Percentiles rank a stretch among this genome's conserved stretches.
Evolutionary conservation across 2,888 invertebrate genomes (phyloP).

Genomic region (Sinohyriopsis cumingii): DNA sequence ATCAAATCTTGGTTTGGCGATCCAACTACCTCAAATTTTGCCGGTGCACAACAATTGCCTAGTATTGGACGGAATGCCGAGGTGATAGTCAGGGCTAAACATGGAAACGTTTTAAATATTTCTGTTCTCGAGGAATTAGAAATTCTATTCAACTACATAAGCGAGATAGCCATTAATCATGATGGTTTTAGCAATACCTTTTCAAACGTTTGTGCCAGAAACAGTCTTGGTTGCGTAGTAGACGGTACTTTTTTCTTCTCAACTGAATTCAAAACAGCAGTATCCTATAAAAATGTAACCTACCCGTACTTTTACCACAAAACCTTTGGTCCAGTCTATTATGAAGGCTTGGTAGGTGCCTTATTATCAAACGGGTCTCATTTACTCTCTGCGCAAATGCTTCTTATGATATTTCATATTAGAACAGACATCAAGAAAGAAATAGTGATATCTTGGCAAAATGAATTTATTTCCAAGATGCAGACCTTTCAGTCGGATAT

Average conservation of each 20-base stretch:
- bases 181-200: constrained; percentile 6
- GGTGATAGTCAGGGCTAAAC: constrained; percentile 21
- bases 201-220: constrained; percentile 13
- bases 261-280: constrained; percentile 14
- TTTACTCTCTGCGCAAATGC: too few species aligned
- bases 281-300: constrained; percentile 5
- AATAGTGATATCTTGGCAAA: too few species aligned
- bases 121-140: constrained; percentile 21
- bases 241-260: constrained; percentile 11
- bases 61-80: constrained; percentile 16
- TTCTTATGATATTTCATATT: too few species aligned
- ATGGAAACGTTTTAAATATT: constrained; percentile 21
- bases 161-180: constrained; percentile 5
- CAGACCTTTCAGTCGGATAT: not conserved
- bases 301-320: constrained; percentile 14
- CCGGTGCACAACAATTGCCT: not conserved
- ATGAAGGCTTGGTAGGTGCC: too few species aligned
- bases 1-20: too few species aligned
- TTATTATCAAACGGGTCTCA: too few species aligned
- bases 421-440: too few species aligned
- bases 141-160: constrained; percentile 15
- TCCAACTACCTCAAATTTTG: too few species aligned
- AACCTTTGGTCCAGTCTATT: not conserved
- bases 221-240: constrained; percentile 3
- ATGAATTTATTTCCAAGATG: not conserved